Conservation (phyloP, 2,797 vertebrate genomes). For the Thamnophis elegans region DNA sequence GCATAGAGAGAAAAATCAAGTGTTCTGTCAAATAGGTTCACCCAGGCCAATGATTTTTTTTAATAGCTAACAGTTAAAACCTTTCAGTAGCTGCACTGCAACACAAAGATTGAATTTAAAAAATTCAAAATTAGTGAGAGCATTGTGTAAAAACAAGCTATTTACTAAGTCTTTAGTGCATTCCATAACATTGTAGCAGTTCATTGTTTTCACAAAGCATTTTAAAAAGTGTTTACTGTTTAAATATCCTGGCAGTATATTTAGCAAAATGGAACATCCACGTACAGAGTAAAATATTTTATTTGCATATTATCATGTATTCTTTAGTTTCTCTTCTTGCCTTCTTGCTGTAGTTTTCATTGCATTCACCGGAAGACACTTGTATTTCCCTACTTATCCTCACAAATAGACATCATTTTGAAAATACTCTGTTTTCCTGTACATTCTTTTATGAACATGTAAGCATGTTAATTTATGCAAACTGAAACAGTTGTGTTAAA, state of each 20-base stretch:
- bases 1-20: not conserved
- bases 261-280: not conserved
- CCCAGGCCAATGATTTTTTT: too few species aligned
- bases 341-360: not conserved
- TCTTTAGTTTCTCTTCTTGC: not conserved
- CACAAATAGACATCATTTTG: not conserved
- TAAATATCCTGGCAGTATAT: not conserved
- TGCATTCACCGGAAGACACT: not conserved
- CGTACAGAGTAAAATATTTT: not conserved
- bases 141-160: not conserved
- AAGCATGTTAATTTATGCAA: not conserved
- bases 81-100: not conserved
- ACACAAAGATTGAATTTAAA: not conserved
- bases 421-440: not conserved
- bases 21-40: not conserved
- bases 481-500: not conserved
- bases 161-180: not conserved
- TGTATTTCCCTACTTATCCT: not conserved
- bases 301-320: not conserved
- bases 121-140: not conserved
- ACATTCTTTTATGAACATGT: not conserved
- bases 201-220: not conserved
- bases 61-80: not conserved
- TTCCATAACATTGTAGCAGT: not conserved
- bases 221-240: not conserved